Evolutionary conservation across 2,888 invertebrate species (phyloP).

Genomic region (Stegophylla sp.): DNA sequence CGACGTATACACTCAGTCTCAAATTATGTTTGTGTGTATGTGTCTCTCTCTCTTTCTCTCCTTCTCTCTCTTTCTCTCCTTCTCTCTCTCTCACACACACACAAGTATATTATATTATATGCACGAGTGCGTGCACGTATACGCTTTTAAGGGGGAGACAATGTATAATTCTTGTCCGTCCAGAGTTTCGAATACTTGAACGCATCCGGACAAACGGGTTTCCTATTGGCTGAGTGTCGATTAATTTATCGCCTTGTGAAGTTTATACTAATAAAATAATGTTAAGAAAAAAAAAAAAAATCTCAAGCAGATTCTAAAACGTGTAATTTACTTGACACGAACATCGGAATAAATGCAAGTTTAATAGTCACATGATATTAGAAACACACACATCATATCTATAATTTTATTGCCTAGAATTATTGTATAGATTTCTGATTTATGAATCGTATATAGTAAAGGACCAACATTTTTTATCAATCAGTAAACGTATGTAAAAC

Average conservation of each 20-base stretch:
- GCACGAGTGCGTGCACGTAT: neutral
- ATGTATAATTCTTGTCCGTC: slow-evolving; percentile 4
- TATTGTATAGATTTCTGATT: no score
- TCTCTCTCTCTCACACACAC: neutral
- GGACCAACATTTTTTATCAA: no score
- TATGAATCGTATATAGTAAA: no score
- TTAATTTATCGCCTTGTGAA: slow-evolving; percentile 30
- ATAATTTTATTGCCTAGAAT: no score
- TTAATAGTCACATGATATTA: no score
- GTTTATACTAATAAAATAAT: neutral
- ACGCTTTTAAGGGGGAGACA: neutral
- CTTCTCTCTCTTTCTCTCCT: no score
- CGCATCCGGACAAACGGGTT: slow-evolving; percentile 54
- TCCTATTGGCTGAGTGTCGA: slow-evolving; percentile 16
- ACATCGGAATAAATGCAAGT: neutral
- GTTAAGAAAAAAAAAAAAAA: neutral
- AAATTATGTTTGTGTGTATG: no score
- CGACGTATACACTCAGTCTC: neutral
- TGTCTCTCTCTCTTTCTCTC: no score
- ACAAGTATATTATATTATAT: neutral
- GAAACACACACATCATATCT: no score
- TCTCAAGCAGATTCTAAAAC: neutral
- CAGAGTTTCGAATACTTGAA: slow-evolving; percentile 5
- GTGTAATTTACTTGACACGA: neutral
- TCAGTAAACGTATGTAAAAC: no score